A percentile compares a stretch with the other conserved stretches of the same genome.
These are phyloP conservation scores for Chionodraco myersi DNA, from an alignment of 2,113 vertebrate species.

Conservation along the genomic window DNA sequence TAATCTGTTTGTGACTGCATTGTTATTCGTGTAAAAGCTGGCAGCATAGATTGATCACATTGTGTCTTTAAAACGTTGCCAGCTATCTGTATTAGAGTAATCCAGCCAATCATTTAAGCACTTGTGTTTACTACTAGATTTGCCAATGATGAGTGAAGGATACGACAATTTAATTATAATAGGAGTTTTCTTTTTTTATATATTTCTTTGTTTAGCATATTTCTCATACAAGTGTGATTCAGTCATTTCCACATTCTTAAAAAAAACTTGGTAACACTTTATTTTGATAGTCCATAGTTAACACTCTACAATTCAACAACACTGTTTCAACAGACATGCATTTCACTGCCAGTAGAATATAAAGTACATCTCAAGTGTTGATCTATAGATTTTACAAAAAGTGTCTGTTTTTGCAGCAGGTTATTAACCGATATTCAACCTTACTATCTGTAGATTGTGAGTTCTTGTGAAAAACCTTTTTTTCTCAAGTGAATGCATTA, in stretches of 20 bases:
- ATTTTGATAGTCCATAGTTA: too few relatives aligned
- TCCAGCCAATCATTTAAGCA: background rate
- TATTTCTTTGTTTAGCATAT: background rate
- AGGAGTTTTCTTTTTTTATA: background rate
- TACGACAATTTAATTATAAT: background rate
- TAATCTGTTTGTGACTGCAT: constrained; percentile 33
- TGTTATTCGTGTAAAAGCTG: constrained; percentile 13
- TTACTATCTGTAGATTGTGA: too few relatives aligned
- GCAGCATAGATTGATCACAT: constrained; percentile 14
- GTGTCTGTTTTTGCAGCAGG: too few relatives aligned
- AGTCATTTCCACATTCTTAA: constrained; percentile 36
- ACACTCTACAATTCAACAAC: too few relatives aligned
- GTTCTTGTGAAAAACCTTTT: too few relatives aligned
- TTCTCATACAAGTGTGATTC: constrained; percentile 9
- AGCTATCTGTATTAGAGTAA: constrained; percentile 15
- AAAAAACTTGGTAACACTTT: too few relatives aligned
- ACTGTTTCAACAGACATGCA: too few relatives aligned
- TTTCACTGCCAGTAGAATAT: too few relatives aligned
- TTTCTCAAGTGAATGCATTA: too few relatives aligned
- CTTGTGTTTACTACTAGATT: constrained; percentile 27
- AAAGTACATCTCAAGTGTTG: too few relatives aligned
- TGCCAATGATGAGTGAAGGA: background rate
- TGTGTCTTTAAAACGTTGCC: constrained; percentile 15
- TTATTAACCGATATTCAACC: too few relatives aligned
- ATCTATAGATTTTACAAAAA: too few relatives aligned